Conservation (phyloP, 2,797 vertebrate genomes). For the Pseudochirops corinnae region DNA sequence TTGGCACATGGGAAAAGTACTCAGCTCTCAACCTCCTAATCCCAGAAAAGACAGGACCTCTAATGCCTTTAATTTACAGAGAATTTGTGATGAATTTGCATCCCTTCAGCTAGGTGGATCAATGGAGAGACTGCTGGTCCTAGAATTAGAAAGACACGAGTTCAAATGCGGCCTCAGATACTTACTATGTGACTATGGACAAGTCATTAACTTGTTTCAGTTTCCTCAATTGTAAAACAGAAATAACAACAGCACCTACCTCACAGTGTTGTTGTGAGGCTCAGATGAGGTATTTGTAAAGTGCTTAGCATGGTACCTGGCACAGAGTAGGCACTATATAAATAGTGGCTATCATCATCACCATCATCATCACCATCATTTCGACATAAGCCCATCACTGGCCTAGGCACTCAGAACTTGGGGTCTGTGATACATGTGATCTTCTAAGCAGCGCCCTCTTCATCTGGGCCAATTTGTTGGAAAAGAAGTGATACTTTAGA, state of each 20-base stretch:
- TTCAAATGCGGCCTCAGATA: background rate
- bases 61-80: background rate
- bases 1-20: background rate
- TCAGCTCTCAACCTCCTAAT: background rate
- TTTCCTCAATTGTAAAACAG: too few species aligned
- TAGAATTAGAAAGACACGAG: background rate
- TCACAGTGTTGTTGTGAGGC: background rate
- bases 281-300: background rate
- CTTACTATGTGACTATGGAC: background rate
- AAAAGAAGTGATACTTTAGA: background rate
- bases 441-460: background rate
- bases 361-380: background rate
- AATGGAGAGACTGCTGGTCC: background rate
- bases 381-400: background rate
- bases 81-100: background rate
- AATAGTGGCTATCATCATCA: background rate
- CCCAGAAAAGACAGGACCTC: background rate
- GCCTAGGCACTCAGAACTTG: background rate
- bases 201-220: background rate
- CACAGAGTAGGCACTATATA: background rate
- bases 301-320: background rate
- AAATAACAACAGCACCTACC: background rate
- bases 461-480: background rate
- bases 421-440: background rate
- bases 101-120: background rate